Percentiles rank a stretch among this genome's conserved stretches.
Evolutionary conservation across 2,888 invertebrate genomes (phyloP).

Genomic region (Acrobasis repandana): DNA sequence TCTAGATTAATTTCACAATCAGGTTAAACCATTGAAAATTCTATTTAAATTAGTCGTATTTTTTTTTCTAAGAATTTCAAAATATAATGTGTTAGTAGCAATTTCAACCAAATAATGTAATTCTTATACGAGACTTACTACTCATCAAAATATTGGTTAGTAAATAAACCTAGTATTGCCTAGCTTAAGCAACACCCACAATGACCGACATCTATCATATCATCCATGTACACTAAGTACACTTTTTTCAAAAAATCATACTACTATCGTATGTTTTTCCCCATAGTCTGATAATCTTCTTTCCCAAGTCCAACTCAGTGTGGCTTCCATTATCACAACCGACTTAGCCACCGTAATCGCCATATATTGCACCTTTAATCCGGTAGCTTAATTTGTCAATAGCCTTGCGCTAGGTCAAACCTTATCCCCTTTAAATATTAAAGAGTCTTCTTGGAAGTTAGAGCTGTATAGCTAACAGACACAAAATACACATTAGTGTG

Average conservation of each 20-base stretch:
- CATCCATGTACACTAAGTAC: constrained; percentile 36
- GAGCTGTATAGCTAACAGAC: constrained; percentile 27
- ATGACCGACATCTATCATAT: constrained; percentile 34
- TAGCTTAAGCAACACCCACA: constrained; percentile 40
- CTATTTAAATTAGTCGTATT: constrained; percentile 15
- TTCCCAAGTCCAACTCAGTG: constrained; percentile 24
- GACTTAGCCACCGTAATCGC: constrained; percentile 23
- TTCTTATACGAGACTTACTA: constrained; percentile 27
- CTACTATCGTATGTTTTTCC: background rate
- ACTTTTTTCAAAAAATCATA: constrained; percentile 11
- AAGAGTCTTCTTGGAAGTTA: constrained; percentile 7
- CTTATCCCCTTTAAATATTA: background rate
- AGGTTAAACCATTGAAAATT: background rate
- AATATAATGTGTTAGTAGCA: constrained; percentile 48
- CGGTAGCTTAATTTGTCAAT: constrained; percentile 25
- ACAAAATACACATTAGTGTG: constrained; percentile 35
- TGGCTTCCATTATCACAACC: background rate
- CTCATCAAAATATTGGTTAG: constrained; percentile 45
- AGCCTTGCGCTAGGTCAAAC: constrained; percentile 19
- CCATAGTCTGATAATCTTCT: background rate
- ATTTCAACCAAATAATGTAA: constrained; percentile 25
- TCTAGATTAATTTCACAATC: background rate
- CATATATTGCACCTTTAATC: constrained; percentile 18
- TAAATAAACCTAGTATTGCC: constrained; percentile 52
- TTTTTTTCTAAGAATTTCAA: constrained; percentile 29